phyloP scores from a whole-genome alignment of 2,113 vertebrate species.

The Pseudonaja textilis region DNA sequence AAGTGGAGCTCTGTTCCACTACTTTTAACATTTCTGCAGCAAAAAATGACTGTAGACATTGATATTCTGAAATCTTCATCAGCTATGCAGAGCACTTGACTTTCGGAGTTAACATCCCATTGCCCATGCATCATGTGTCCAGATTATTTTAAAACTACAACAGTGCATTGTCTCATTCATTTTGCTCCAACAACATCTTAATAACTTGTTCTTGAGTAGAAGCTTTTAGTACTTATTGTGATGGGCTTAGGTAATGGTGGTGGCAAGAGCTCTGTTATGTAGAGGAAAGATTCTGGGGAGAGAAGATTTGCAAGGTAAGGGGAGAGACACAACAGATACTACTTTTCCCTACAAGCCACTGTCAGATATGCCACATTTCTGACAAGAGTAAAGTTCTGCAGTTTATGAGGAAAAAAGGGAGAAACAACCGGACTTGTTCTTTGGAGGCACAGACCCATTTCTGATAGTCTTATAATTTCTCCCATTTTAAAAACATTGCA shows the following conservation, averaged over 20 bases:
- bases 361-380: background rate
- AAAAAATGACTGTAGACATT: background rate
- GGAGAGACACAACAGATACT: background rate
- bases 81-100: background rate
- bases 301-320: background rate
- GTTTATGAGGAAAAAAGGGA: background rate
- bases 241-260: slow-evolving; percentile 39
- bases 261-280: slow-evolving; percentile 30
- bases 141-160: slow-evolving; percentile 55
- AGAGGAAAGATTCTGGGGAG: background rate
- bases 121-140: slow-evolving; percentile 35
- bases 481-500: background rate
- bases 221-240: slow-evolving; percentile 54
- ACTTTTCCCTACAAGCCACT: background rate
- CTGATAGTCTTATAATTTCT: background rate
- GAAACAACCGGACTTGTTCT: background rate
- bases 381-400: background rate
- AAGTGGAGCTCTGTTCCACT: background rate
- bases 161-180: slow-evolving; percentile 63
- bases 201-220: slow-evolving; percentile 60
- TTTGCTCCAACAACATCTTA: slow-evolving; percentile 61
- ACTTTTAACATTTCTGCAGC: background rate
- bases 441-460: background rate
- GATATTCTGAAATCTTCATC: slow-evolving; percentile 18
- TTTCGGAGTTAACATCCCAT: slow-evolving; percentile 26